A percentile compares a stretch with the other conserved stretches of the same genome.
Evolutionary conservation across 2,113 vertebrate genomes (phyloP).

Genomic region (Chitala chitala): DNA sequence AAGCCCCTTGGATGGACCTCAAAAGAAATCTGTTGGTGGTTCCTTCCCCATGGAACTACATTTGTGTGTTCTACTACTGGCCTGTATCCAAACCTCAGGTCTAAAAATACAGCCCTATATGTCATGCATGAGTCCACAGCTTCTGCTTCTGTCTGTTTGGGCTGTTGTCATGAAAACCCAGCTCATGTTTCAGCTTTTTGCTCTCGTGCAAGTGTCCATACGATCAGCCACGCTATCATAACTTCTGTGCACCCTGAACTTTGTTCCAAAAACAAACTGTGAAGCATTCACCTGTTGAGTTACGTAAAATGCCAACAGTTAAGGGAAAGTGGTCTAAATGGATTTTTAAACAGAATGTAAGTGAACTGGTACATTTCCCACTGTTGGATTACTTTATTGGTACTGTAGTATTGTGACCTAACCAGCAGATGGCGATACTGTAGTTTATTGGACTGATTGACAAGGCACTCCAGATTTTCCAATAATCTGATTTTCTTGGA

Average conservation of each 20-base stretch:
- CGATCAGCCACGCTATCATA: background rate
- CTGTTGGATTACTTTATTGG: no score
- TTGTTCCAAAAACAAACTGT: no score
- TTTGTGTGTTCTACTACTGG: background rate
- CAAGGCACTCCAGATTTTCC: no score
- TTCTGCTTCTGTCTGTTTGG: slow-evolving; percentile 36
- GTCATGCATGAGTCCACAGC: slow-evolving; percentile 4
- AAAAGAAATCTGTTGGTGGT: background rate
- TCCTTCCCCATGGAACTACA: background rate
- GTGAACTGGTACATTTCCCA: background rate
- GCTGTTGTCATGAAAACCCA: slow-evolving; percentile 42
- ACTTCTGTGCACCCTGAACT: no score
- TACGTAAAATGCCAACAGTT: background rate
- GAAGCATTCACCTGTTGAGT: no score
- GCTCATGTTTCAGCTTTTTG: slow-evolving; percentile 27
- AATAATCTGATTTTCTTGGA: no score
- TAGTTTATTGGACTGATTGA: slow-evolving; percentile 33
- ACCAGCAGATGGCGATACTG: slow-evolving; percentile 58
- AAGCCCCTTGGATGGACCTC: no score
- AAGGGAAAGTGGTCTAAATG: background rate
- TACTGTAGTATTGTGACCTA: slow-evolving; percentile 3
- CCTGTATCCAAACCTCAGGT: slow-evolving; percentile 24
- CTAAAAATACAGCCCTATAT: slow-evolving; percentile 29
- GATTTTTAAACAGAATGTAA: background rate
- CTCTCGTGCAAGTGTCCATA: slow-evolving; percentile 3